These are phyloP conservation scores for Muscicapa adusta DNA, from an alignment of 2,113 vertebrate species.

Conservation along the genomic window DNA sequence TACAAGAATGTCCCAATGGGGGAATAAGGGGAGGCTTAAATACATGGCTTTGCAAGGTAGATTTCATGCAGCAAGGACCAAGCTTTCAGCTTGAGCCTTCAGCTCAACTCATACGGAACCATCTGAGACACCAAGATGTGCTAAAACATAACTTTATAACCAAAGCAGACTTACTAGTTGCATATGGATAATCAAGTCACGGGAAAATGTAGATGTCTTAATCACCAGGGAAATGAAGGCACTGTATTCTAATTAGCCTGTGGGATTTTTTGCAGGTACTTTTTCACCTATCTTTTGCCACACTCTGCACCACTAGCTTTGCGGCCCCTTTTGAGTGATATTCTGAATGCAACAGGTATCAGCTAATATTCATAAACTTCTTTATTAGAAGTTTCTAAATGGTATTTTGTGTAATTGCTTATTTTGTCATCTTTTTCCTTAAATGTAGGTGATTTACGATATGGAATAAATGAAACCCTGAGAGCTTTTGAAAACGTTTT, in stretches of 20 bases:
- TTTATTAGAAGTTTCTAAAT: neutral
- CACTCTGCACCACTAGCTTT: constrained; percentile 82
- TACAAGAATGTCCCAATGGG: neutral
- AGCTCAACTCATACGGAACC: neutral
- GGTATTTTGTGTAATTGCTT: neutral
- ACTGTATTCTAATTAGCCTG: neutral
- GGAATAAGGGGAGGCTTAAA: neutral
- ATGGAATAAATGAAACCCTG: constrained; percentile 81
- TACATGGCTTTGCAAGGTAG: neutral
- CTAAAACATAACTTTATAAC: neutral
- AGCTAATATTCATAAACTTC: neutral
- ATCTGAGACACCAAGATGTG: neutral
- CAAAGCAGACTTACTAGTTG: neutral
- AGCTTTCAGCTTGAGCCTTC: neutral
- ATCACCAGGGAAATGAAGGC: neutral
- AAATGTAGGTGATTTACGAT: constrained; percentile 80
- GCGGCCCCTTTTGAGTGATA: constrained; percentile 79
- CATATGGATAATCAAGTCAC: neutral
- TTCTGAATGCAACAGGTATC: constrained; percentile 90
- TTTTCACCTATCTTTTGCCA: constrained; percentile 91
- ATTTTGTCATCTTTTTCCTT: neutral
- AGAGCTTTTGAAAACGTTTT: constrained; percentile 84
- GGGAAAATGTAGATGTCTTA: neutral
- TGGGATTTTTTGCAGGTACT: constrained; percentile 79
- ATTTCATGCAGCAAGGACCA: neutral